Conservation (phyloP, 2,888 invertebrate genomes). For the Drosophila neonasuta region DNA sequence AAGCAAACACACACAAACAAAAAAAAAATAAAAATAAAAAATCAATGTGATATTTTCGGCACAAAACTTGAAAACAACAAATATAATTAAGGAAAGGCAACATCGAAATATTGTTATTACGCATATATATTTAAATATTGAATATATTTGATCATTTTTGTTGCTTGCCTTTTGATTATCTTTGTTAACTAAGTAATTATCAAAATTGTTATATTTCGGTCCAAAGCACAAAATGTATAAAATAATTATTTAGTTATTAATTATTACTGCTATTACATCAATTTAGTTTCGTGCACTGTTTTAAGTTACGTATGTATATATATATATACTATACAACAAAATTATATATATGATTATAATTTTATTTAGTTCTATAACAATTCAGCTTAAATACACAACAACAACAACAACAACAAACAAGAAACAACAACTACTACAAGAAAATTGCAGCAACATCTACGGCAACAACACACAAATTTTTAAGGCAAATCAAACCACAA, state of each 20-base stretch:
- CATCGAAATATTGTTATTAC: slow-evolving; percentile 28
- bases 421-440: slow-evolving; percentile 20
- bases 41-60: slow-evolving; percentile 80
- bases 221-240: slow-evolving; percentile 79
- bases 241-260: slow-evolving; percentile 45
- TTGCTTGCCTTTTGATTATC: slow-evolving; percentile 52
- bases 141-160: slow-evolving; percentile 33
- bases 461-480: slow-evolving; percentile 37
- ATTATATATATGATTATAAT: slow-evolving; percentile 44
- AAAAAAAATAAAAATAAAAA: slow-evolving; percentile 52
- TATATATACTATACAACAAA: slow-evolving; percentile 29
- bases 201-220: slow-evolving; percentile 79
- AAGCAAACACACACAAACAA: slow-evolving; percentile 37
- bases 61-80: slow-evolving; percentile 65
- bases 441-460: slow-evolving; percentile 39
- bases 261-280: slow-evolving; percentile 39
- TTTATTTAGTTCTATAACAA: slow-evolving; percentile 63
- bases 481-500: slow-evolving; percentile 52
- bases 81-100: slow-evolving; percentile 50
- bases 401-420: slow-evolving; percentile 28
- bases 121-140: slow-evolving; percentile 2
- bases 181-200: slow-evolving; percentile 54
- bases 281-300: slow-evolving; percentile 59
- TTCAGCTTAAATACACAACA: slow-evolving; percentile 49
- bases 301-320: slow-evolving; percentile 64